Evolutionary conservation across 2,888 invertebrate genomes (phyloP), one percentile per base, ranked within the genome.

Genomic region (Drosophila subsilvestris): DNA sequence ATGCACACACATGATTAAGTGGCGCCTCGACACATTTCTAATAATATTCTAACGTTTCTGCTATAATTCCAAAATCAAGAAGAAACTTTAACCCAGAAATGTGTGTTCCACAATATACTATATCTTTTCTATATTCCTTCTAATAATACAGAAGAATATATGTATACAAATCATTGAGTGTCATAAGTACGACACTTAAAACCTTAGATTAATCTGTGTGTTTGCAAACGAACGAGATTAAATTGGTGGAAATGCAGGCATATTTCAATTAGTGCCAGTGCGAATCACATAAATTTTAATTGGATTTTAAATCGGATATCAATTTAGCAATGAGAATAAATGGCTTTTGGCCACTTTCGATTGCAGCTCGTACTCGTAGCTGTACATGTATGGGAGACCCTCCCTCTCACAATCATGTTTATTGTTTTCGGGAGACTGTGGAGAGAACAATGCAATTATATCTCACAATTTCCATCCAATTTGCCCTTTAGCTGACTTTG

Each of bases 401-500:
- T n/a, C n/a, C n/a, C n/a, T n/a, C n/a, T 6, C 66, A 44, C 67
- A 49, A 22, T 54, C 48, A 66, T 66, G 53, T 68, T 67, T 67
- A 68, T 67, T 67, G 50, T 67, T 67, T 49, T 55, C 49, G 45
- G 68, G 5, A 54, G 66, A 54, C 51, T 17, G 29, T 20, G 32
- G 22, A 20, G n/a, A 27, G 53, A 55, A 49, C 67, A 66, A 66
- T 66, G 69, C 59, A 50, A 68, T 68, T 68, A 69, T 69, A 53
- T 58, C 47, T 57, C 47, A 56, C 47, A 47, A 57, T 74, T 76
- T 54, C 55, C 58, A 62, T 47, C 29, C 60, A 70, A 79, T 79
- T 78, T 70, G 77, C 73, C 83, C 61, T 70, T 82, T 73, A 65
- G 49, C 73, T 55, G 65, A 18, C 66, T 60, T 72, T 68, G 59